Conservation (phyloP, 2,113 vertebrate genomes). For the Bettongia penicillata region DNA sequence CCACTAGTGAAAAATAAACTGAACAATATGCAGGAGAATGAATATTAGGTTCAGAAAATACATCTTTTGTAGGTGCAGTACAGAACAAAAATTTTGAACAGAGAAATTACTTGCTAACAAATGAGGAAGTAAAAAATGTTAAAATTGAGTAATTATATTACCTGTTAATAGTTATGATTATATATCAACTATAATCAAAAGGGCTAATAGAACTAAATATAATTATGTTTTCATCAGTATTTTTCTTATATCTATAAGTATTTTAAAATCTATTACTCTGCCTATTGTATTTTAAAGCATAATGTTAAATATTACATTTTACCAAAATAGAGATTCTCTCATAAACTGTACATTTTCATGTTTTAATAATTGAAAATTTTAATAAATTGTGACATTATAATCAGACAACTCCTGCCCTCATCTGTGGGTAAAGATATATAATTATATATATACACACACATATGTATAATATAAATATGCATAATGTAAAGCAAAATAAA, state of each 20-base stretch:
- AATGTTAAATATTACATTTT: not conserved
- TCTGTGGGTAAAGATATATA: not conserved
- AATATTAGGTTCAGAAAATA: not conserved
- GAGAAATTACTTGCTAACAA: not conserved
- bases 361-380: constrained; percentile 42
- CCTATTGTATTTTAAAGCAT: constrained; percentile 24
- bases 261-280: not conserved
- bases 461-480: not conserved
- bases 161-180: not conserved
- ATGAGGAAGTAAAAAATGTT: not conserved
- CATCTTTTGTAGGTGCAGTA: not conserved
- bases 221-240: not conserved
- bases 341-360: not conserved
- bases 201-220: not conserved
- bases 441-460: not conserved
- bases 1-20: not conserved
- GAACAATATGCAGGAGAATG: not conserved
- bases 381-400: constrained; percentile 9
- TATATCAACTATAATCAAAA: not conserved
- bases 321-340: constrained; percentile 11
- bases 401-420: not conserved
- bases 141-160: not conserved
- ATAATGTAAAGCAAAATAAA: not conserved
- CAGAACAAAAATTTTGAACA: not conserved
- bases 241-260: not conserved